Conservation (phyloP, 2,113 vertebrate genomes). For the Sarotherodon lohbergeri region DNA sequence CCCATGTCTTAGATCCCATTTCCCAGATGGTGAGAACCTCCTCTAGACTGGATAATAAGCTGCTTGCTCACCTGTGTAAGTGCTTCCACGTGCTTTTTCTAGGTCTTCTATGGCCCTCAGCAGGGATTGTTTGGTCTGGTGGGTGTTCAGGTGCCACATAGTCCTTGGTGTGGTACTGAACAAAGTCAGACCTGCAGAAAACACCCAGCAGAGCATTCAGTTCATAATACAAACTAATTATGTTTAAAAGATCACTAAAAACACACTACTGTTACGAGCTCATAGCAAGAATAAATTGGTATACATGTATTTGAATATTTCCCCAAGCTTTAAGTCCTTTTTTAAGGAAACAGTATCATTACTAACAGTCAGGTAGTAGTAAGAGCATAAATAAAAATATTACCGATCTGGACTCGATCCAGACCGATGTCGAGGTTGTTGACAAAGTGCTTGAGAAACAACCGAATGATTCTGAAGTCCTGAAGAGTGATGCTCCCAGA, state of each 20-base stretch:
- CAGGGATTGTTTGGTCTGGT: background rate
- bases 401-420: background rate
- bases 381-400: background rate
- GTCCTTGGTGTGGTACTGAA: fast-evolving
- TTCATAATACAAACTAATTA: background rate
- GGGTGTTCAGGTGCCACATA: background rate
- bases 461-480: fast-evolving
- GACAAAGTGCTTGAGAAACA: fast-evolving
- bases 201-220: background rate
- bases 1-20: background rate
- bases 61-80: background rate
- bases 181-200: background rate
- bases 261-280: background rate
- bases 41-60: background rate
- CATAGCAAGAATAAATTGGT: background rate
- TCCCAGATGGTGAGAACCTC: background rate
- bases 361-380: background rate
- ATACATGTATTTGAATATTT: background rate
- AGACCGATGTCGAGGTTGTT: fast-evolving
- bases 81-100: fast-evolving
- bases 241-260: background rate
- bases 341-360: background rate
- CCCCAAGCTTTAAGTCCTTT: background rate
- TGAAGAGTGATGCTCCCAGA: fast-evolving
- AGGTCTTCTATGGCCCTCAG: background rate